Evolutionary conservation across 2,888 invertebrate species (phyloP), one percentile per base, ranked within the genome.

Genomic region (Drosophila paracracens): DNA sequence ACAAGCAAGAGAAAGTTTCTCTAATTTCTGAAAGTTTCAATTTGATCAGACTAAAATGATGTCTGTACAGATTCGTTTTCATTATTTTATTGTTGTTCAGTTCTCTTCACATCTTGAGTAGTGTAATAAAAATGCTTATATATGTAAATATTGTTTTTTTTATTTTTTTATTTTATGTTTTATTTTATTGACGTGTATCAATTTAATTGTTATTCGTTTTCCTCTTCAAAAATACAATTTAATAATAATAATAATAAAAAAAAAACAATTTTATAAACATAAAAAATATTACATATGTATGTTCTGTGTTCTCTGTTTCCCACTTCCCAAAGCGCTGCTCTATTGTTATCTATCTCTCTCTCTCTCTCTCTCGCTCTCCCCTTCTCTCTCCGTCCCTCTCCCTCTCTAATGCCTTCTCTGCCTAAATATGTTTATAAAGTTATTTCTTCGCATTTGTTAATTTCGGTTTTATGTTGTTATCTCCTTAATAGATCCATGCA

Each of bases 161-260:
- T 51, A n/a, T 53, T 21, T 51, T 73, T 62, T 48, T 65, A 29
- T 60, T 71, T 38, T 79, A 70, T 71, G 54, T 80, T 82, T 77
- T 82, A 73, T 73, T 89, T 84, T 67, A 96, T 88, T 81, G 90
- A 81, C 86, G 83, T 79, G 76, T 79, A 89, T 87, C 86, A 89
- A 86, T 88, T 86, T 56, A 85, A 88, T 90, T 90, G 81, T 83
- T 88, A 72, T 81, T 86, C 57, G 70, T 86, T 85, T 63, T 65
- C 72, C 69, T 63, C 76, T 79, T 88, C 74, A 86, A 88, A 85
- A 90, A 83, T 88, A 87, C 90, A 87, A 83, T 89, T 89, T 88
- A 76, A 87, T 87, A 81, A 88, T 82, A 58, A 73, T 69, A 68
- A 81, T 70, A 68, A 73, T n/a, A 56, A 71, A 82, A 87, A 85